A percentile compares a stretch with the other conserved stretches of the same genome.
Evolutionary conservation across 2,888 invertebrate species (phyloP).

Genomic region (Melanostoma mellinum): DNA sequence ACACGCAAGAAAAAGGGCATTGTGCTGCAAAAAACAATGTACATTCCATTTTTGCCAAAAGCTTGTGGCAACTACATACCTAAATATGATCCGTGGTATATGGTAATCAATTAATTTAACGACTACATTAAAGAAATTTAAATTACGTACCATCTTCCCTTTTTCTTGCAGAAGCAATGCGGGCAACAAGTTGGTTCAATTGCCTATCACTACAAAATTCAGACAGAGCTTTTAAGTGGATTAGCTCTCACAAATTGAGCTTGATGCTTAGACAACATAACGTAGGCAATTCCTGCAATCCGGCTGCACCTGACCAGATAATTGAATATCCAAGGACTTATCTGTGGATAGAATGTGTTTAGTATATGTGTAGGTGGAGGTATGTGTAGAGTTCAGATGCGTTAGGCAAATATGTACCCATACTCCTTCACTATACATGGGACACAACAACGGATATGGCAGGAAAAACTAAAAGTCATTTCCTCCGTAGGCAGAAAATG

Average conservation of each 20-base stretch:
- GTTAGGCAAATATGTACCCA: background rate
- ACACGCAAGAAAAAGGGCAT: too few species aligned
- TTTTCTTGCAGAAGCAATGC: too few species aligned
- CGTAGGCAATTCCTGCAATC: background rate
- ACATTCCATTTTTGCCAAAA: too few species aligned
- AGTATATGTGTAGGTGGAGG: background rate
- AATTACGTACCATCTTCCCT: too few species aligned
- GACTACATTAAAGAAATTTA: too few species aligned
- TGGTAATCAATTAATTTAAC: too few species aligned
- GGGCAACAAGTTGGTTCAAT: too few species aligned
- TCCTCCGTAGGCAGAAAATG: slow-evolving; percentile 80
- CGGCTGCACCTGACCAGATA: slow-evolving; percentile 23
- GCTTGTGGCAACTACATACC: too few species aligned
- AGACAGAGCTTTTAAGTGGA: slow-evolving; percentile 19
- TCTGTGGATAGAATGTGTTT: slow-evolving; percentile 1
- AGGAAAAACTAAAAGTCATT: slow-evolving; percentile 81
- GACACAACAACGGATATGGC: slow-evolving; percentile 34
- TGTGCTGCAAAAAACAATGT: too few species aligned
- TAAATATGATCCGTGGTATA: too few species aligned
- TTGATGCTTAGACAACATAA: slow-evolving; percentile 16
- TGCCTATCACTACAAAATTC: too few species aligned
- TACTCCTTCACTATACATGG: background rate
- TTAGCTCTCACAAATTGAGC: slow-evolving; percentile 31
- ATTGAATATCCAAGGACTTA: slow-evolving; percentile 60
- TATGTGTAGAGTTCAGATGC: background rate